A percentile compares a stretch with the other conserved stretches of the same genome.
Evolutionary conservation across 1,140 invertebrate genomes (phyloP).

Genomic region (Onthophagus taurus): DNA sequence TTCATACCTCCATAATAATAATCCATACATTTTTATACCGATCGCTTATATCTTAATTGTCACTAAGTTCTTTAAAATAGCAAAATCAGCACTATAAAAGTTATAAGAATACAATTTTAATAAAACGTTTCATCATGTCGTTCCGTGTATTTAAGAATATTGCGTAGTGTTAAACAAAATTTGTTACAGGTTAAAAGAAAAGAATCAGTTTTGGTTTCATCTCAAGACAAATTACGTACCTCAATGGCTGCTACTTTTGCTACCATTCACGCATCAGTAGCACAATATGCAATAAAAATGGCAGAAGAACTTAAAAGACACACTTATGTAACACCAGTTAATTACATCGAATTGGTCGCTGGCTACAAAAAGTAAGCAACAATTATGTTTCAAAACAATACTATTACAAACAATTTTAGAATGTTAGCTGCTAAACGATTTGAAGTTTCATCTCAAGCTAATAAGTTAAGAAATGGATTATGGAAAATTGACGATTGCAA

Average conservation of each 20-base stretch:
- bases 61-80: too few relatives aligned
- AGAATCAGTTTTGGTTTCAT: constrained; percentile 38
- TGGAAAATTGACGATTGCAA: constrained; percentile 71
- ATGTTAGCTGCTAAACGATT: constrained; percentile 61
- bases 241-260: constrained; percentile 63
- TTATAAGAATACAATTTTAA: too few relatives aligned
- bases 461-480: constrained; percentile 64
- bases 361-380: constrained; percentile 64
- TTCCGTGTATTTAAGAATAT: too few relatives aligned
- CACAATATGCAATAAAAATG: constrained; percentile 60
- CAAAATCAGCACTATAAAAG: too few relatives aligned
- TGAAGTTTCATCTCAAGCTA: constrained; percentile 57
- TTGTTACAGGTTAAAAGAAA: constrained; percentile 17
- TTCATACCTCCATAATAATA: too few relatives aligned
- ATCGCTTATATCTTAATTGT: too few relatives aligned
- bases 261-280: constrained; percentile 66
- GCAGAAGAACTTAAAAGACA: constrained; percentile 63
- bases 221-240: constrained; percentile 50
- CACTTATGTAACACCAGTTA: constrained; percentile 78
- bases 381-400: not conserved
- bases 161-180: too few relatives aligned
- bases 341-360: constrained; percentile 71
- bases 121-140: too few relatives aligned
- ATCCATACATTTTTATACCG: too few relatives aligned
- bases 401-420: constrained; percentile 37